Conservation (phyloP, 92 coral and sea anemone genomes). For the Epizoanthus rinbou region DNA sequence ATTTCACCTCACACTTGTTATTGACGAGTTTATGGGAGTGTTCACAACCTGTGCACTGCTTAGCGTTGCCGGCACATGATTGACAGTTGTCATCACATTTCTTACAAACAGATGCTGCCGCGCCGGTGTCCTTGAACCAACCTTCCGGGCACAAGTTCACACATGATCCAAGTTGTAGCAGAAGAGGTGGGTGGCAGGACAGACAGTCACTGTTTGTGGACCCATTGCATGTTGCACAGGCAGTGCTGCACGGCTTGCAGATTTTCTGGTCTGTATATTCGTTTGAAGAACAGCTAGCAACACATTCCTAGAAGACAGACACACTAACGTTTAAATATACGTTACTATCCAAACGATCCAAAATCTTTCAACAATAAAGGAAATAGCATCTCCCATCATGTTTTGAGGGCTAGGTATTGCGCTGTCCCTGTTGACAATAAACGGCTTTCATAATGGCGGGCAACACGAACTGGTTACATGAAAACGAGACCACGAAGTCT, state of each 20-base stretch:
- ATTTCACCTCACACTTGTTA: conserved; percentile 62
- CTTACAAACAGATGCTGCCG: conserved; percentile 46
- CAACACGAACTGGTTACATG: too few relatives aligned
- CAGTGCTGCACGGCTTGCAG: conserved; percentile 72
- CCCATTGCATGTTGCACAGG: conserved; percentile 82
- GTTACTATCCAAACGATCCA: too few relatives aligned
- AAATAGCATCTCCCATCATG: neutral
- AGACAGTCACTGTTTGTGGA: conserved; percentile 67
- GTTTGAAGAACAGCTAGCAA: conserved; percentile 67
- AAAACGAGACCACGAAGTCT: too few relatives aligned
- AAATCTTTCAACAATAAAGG: too few relatives aligned
- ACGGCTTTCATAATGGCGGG: too few relatives aligned
- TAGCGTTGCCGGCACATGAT: conserved; percentile 76
- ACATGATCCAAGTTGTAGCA: conserved; percentile 73
- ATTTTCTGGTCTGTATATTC: conserved; percentile 68
- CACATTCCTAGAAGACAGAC: conserved; percentile 71
- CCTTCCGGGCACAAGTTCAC: conserved; percentile 78
- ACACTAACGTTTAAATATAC: too few relatives aligned
- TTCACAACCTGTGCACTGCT: conserved; percentile 77
- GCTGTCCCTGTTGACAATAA: too few relatives aligned
- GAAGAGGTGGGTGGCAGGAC: conserved; percentile 73
- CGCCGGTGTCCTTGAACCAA: conserved; percentile 57
- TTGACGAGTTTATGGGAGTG: conserved; percentile 56
- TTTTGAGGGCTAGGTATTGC: too few relatives aligned
- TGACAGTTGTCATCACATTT: conserved; percentile 71